Percentiles rank a stretch among this genome's conserved stretches.
These are phyloP conservation scores for Serranus cabrilla DNA, from an alignment of 2,797 vertebrate species.

Conservation along the genomic window DNA sequence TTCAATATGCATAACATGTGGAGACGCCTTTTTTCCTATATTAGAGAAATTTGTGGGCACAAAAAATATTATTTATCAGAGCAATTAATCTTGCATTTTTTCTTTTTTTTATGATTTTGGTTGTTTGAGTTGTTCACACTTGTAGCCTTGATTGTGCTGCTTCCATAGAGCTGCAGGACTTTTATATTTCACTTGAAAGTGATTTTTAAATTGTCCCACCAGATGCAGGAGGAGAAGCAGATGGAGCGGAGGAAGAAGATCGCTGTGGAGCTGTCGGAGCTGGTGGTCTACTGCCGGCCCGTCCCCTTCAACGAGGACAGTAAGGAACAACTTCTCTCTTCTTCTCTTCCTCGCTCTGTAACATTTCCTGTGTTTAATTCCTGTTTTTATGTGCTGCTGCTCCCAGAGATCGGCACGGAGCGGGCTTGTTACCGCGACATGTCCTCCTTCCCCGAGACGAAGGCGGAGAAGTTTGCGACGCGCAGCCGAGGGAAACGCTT, in stretches of 20 bases:
- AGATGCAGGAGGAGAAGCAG: slow-evolving; percentile 97
- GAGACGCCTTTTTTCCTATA: no score
- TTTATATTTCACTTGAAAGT: background rate
- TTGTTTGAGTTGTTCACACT: no score
- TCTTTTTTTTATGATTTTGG: no score
- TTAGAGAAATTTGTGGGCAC: no score
- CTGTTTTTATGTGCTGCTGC: background rate
- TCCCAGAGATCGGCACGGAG: slow-evolving; percentile 95
- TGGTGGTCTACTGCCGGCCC: slow-evolving; percentile 97
- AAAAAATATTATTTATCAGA: no score
- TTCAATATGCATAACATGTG: no score
- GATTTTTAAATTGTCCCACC: slow-evolving; percentile 42
- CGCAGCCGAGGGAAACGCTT: slow-evolving; percentile 89
- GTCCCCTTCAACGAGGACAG: slow-evolving; percentile 99
- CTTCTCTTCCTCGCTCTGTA: no score
- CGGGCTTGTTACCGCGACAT: slow-evolving; percentile 96
- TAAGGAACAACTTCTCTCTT: slow-evolving; percentile 77
- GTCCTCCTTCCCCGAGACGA: slow-evolving; percentile 99
- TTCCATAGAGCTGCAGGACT: no score
- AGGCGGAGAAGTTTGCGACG: slow-evolving; percentile 97
- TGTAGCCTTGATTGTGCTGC: no score
- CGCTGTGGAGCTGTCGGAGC: slow-evolving; percentile 95
- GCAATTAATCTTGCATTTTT: no score
- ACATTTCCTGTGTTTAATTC: background rate
- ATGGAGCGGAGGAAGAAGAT: slow-evolving; percentile 99